These are phyloP conservation scores for Sycobia sp. DNA, from an alignment of 1,140 invertebrate genomes.

Conservation along the genomic window DNA sequence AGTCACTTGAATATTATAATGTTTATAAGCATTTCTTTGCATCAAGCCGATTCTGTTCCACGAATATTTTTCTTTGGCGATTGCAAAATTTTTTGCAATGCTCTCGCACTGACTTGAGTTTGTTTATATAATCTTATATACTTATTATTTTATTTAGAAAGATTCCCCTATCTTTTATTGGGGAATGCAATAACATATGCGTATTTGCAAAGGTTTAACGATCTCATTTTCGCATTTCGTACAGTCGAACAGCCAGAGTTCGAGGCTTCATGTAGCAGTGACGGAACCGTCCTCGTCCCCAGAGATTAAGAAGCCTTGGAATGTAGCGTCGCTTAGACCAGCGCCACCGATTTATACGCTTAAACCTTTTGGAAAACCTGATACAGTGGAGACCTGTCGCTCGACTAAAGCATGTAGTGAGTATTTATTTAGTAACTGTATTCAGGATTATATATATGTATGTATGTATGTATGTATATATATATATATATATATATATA, in stretches of 20 bases:
- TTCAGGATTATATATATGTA: no score
- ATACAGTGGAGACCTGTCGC: slow-evolving; percentile 44
- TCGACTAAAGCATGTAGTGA: slow-evolving; percentile 49
- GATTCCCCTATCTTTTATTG: no score
- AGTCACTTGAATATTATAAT: slow-evolving; percentile 18
- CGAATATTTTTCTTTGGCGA: slow-evolving; percentile 20
- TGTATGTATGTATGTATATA: no score
- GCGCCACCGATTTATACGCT: slow-evolving; percentile 53
- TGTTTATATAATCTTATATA: no score
- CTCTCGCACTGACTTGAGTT: slow-evolving; percentile 7
- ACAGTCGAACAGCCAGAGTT: slow-evolving; percentile 48
- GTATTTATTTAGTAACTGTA: no score
- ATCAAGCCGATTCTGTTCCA: slow-evolving; percentile 9
- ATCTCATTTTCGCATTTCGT: slow-evolving; percentile 24
- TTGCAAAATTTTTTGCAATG: slow-evolving; percentile 24
- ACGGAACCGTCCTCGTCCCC: slow-evolving; percentile 47
- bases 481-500: no score
- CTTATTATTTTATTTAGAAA: no score
- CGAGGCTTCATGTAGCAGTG: slow-evolving; percentile 45
- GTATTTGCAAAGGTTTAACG: background rate
- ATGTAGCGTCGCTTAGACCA: slow-evolving; percentile 55
- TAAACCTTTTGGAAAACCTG: slow-evolving; percentile 54
- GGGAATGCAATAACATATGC: background rate
- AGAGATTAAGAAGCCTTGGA: slow-evolving; percentile 56
- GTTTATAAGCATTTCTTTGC: slow-evolving; percentile 15